phyloP scores from a whole-genome alignment of 2,888 invertebrate species.

The Steinernema carpocapsae region DNA sequence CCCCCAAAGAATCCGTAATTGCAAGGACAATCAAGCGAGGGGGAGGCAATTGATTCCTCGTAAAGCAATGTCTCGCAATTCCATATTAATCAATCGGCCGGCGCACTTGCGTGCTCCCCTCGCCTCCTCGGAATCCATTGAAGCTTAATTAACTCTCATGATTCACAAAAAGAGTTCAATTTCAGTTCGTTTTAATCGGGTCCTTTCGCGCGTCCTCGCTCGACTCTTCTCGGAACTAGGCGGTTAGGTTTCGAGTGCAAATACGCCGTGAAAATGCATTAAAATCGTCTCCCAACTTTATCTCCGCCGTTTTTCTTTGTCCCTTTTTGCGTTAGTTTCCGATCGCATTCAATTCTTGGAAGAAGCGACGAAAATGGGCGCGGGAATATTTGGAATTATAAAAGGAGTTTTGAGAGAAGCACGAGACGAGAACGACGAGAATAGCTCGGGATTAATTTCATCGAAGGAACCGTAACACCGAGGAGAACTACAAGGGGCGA shows the following conservation, averaged over 20 bases:
- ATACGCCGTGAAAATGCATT: background rate
- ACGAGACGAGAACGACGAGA: background rate
- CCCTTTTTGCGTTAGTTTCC: constrained; percentile 20
- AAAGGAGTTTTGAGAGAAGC: background rate
- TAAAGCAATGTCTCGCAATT: no score
- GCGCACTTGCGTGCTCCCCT: background rate
- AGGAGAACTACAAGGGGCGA: background rate
- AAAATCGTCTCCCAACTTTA: constrained; percentile 18
- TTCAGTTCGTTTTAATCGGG: background rate
- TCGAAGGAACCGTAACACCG: background rate
- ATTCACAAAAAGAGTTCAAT: constrained; percentile 10
- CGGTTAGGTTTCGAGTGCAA: constrained; percentile 15
- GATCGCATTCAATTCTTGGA: constrained; percentile 1
- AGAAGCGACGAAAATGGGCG: background rate
- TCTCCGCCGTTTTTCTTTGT: constrained; percentile 36
- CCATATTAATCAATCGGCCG: no score
- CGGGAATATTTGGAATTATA: background rate
- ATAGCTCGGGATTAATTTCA: background rate
- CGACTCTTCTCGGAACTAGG: constrained; percentile 19
- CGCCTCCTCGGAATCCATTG: background rate
- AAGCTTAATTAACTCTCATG: constrained; percentile 30
- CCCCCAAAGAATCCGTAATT: background rate
- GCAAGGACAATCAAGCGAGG: background rate
- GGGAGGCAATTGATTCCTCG: no score
- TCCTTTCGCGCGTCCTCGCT: background rate